Base-by-base conservation (phyloP, 2,797 vertebrate genomes). In the Glossophaga mutica region DNA sequence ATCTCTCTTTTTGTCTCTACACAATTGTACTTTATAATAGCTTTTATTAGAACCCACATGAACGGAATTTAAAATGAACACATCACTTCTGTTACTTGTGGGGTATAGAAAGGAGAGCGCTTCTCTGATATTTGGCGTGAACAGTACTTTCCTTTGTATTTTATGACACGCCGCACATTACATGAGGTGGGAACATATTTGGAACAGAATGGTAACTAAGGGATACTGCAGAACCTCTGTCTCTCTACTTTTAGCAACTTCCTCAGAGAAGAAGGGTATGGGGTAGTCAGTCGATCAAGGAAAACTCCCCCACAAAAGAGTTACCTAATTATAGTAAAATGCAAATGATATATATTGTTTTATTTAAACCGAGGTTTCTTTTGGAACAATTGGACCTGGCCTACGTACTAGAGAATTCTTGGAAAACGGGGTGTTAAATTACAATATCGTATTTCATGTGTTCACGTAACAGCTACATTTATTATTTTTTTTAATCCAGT, bases 21-120 rank as follows among this genome's bases (percentile, higher is more conserved):
- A 98, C 98, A 98, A 98, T 98, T 98, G 98, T 99, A 98, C 98
- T 99, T 98, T 98, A 98, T 98, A 98, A 99, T 98, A 97, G 98
- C 98, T 98, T 98, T 98, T 98, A 98, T 99, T 98, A 99, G 98
- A 97, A 98, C 83, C 98, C 98, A 98, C 98, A 98, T 98, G 98
- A 98, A 98, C 98, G 97, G 98, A 99, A 99, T 99, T 98, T 98
- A 95, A 98, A 99, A 98, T 98, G 97, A 98, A 98, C 96, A 97
- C 97, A 97, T 98, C 96, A 97, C 97, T 98, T 97, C 97, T 97
- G 98, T 97, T 97, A 97, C 96, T 98, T 84, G 95, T 91, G 96
- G 97, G 21, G 93, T 98, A 96, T 97, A 98, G 96, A 98, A 98
- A 94, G 97, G 92, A 97, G 98, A 98, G 78, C 0, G 2, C 74